Base-by-base conservation (phyloP, 2,797 vertebrate species). In the Anniella stebbinsi region DNA sequence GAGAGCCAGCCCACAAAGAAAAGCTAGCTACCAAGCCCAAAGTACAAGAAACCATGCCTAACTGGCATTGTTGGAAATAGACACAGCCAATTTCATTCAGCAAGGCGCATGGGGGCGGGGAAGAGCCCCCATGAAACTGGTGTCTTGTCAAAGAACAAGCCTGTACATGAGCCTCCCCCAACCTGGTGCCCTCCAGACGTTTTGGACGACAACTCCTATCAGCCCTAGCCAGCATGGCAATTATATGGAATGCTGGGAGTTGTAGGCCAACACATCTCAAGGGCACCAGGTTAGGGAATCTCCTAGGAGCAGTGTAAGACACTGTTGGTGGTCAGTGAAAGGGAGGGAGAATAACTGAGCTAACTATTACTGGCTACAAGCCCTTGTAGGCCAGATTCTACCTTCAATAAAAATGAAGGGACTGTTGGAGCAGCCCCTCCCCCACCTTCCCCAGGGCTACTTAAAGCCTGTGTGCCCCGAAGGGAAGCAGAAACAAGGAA, bases 41-140 rank as follows among this genome's bases (percentile, higher is more conserved):
- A 45, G 30, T 6, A 41, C 60, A 93, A 4, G 69, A 0, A 85
- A 2, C 5, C 91, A 89, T 21, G 33, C 28, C 69, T 90, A 86
- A 91, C 12, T 75, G 54, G 30, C 48, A 25, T 69, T 91, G 81
- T n/a, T 67, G 90, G 60, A 88, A 93, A 75, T 75, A 69, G 36
- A 10, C 51, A 0, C n/a, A 12, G 1, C 66, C 33, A 73, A 70
- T 92, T 94, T 94, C 70, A 88, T 85, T 60, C 36, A 82, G 57
- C 38, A 45, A 87, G 13, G 6, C 3, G 48, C 3, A 67, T 13
- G 75, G 33, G 48, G 17, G 12, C 8, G 1, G 67, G 63, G n/a
- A n/a, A n/a, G n/a, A n/a, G n/a, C n/a, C n/a, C n/a, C n/a, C n/a
- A n/a, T n/a, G n/a, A 67, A n/a, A 67, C 28, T 9, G 25, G 21